phyloP scores from a whole-genome alignment of 2,888 invertebrate species.

The Cheilosia soror region DNA sequence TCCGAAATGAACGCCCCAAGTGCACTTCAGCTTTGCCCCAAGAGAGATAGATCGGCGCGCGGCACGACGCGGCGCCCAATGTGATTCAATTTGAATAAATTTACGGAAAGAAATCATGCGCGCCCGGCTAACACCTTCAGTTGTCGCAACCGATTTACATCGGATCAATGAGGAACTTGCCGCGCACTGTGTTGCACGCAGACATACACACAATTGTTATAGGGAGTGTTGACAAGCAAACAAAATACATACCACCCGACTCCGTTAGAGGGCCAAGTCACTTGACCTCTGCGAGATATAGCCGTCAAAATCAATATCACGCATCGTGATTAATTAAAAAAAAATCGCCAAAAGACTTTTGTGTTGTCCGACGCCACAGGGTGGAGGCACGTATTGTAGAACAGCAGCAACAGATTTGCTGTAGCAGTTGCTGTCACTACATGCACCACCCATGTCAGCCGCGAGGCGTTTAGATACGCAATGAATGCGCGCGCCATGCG shows the following conservation, averaged over 20 bases:
- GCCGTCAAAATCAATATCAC: conserved; percentile 70
- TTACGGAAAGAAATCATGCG: conserved; percentile 56
- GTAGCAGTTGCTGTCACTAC: conserved; percentile 58
- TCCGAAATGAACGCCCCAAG: conserved; percentile 55
- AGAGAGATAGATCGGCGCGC: conserved; percentile 57
- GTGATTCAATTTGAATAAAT: conserved; percentile 59
- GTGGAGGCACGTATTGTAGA: conserved; percentile 27
- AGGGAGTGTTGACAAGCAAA: conserved; percentile 32
- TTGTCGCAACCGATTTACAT: conserved; percentile 67
- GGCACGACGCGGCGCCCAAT: neutral
- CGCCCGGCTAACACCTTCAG: conserved; percentile 62
- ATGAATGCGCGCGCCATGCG: conserved; percentile 13
- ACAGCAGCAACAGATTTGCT: conserved; percentile 52
- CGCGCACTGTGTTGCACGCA: neutral
- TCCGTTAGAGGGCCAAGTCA: conserved; percentile 52
- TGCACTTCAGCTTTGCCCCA: conserved; percentile 61
- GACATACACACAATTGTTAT: conserved; percentile 10
- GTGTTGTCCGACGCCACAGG: conserved; percentile 11
- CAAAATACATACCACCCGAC: neutral
- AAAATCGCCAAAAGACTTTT: conserved; percentile 22
- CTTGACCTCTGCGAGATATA: conserved; percentile 57
- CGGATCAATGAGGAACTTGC: conserved; percentile 59
- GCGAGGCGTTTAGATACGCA: conserved; percentile 48
- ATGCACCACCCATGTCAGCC: conserved; percentile 59
- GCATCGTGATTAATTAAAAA: conserved; percentile 72